Evolutionary conservation across 1,140 invertebrate genomes (phyloP).

Genomic region (Pararge aegeria): DNA sequence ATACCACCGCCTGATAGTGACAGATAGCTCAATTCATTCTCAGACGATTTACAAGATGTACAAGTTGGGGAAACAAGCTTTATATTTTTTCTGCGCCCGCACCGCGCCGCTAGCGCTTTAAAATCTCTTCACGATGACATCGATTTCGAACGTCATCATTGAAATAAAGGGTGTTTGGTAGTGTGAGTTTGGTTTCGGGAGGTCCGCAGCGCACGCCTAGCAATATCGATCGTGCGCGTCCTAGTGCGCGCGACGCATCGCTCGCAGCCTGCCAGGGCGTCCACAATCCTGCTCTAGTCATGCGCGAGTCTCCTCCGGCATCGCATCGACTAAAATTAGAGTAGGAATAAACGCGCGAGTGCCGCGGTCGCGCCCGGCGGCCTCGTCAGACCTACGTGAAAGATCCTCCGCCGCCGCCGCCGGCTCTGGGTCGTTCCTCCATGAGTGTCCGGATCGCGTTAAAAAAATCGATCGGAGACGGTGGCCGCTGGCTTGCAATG

Average conservation of each 20-base stretch:
- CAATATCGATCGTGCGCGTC: constrained; percentile 58
- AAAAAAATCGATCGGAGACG: constrained; percentile 46
- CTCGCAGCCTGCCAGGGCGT: constrained; percentile 38
- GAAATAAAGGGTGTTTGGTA: constrained; percentile 52
- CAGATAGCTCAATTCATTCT: too few relatives aligned
- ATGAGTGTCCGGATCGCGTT: constrained; percentile 49
- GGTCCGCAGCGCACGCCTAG: constrained; percentile 53
- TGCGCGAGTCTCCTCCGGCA: constrained; percentile 56
- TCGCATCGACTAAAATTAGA: constrained; percentile 59
- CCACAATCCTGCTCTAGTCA: constrained; percentile 52
- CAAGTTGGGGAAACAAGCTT: too few relatives aligned
- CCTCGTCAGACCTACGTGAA: constrained; percentile 42
- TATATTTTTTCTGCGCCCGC: constrained; percentile 27
- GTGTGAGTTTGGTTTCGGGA: constrained; percentile 40
- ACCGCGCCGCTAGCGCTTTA: constrained; percentile 32
- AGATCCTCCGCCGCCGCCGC: constrained; percentile 45
- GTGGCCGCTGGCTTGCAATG: constrained; percentile 47
- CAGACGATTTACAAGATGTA: too few relatives aligned
- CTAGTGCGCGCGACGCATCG: constrained; percentile 37
- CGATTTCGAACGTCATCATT: constrained; percentile 52
- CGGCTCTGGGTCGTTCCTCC: constrained; percentile 45
- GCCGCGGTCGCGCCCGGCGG: constrained; percentile 61
- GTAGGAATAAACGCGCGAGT: constrained; percentile 63
- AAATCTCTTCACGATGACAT: constrained; percentile 45
- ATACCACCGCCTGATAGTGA: too few relatives aligned